Conservation (phyloP, 2,888 invertebrate species). For the Drosophila hawaiiensis region DNA sequence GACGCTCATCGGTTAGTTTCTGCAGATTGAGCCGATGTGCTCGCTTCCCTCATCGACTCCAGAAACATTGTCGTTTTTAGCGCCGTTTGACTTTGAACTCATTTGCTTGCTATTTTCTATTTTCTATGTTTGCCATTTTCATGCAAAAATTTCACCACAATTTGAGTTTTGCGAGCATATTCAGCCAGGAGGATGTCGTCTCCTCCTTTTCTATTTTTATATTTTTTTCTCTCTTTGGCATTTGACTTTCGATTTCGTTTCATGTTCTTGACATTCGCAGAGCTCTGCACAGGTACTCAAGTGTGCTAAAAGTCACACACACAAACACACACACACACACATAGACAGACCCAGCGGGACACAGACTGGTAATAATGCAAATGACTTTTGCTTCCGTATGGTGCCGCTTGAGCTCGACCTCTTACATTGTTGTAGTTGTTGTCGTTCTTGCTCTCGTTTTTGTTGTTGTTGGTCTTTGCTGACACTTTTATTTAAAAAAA, state of each 20-base stretch:
- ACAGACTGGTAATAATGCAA: conserved; percentile 72
- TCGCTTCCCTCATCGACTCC: conserved; percentile 4
- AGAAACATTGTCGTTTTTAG: conserved; percentile 13
- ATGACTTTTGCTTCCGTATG: conserved; percentile 73
- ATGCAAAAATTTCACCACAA: conserved; percentile 61
- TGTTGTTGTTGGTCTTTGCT: conserved; percentile 41
- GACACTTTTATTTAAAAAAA: conserved; percentile 62
- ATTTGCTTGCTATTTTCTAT: conserved; percentile 44
- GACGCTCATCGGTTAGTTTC: conserved; percentile 31
- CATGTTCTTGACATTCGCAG: conserved; percentile 49
- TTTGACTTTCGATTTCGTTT: conserved; percentile 70
- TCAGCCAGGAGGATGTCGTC: conserved; percentile 17
- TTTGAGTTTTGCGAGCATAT: conserved; percentile 44
- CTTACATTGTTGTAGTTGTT: conserved; percentile 28
- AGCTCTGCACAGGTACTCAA: conserved; percentile 24
- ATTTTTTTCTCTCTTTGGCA: conserved; percentile 22
- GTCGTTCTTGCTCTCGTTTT: conserved; percentile 39
- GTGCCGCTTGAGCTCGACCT: conserved; percentile 25
- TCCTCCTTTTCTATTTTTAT: conserved; percentile 28
- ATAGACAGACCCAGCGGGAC: conserved; percentile 13
- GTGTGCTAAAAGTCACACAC: conserved; percentile 22
- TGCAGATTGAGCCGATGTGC: conserved; percentile 25
- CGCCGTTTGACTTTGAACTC: conserved; percentile 52
- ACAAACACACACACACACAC: conserved; percentile 8
- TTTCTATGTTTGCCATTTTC: conserved; percentile 33